phyloP scores from a whole-genome alignment of 2,113 vertebrate genomes.

The Brienomyrus longianalis region DNA sequence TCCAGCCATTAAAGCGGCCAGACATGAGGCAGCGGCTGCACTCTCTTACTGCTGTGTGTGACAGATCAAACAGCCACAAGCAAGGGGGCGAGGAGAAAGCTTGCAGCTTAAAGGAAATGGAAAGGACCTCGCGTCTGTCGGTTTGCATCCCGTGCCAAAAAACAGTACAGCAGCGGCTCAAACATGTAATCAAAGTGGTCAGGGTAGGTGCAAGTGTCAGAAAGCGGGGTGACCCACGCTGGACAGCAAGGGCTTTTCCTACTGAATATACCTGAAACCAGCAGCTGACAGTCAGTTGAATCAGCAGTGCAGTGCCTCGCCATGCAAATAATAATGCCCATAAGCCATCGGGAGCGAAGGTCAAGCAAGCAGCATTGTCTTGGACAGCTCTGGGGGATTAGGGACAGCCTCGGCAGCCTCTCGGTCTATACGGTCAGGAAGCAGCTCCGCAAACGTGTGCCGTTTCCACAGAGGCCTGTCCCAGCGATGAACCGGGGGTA shows the following conservation, averaged over 20 bases:
- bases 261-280: slow-evolving; percentile 59
- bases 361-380: neutral
- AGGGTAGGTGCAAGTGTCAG: neutral
- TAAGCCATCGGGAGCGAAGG: neutral
- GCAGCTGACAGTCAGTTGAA: slow-evolving; percentile 44
- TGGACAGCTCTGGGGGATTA: neutral
- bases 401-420: neutral
- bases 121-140: neutral
- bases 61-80: neutral
- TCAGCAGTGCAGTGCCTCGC: neutral
- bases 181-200: neutral
- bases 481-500: neutral
- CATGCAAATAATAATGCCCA: neutral
- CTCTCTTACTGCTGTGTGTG: neutral
- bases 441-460: neutral
- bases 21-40: neutral
- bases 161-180: neutral
- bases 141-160: neutral
- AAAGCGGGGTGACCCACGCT: neutral
- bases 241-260: neutral
- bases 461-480: neutral
- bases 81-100: neutral
- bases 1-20: slow-evolving; percentile 39
- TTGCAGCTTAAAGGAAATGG: neutral
- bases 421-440: neutral